Conservation (phyloP, 2,113 vertebrate genomes). For the Cephalophus harveyi region DNA sequence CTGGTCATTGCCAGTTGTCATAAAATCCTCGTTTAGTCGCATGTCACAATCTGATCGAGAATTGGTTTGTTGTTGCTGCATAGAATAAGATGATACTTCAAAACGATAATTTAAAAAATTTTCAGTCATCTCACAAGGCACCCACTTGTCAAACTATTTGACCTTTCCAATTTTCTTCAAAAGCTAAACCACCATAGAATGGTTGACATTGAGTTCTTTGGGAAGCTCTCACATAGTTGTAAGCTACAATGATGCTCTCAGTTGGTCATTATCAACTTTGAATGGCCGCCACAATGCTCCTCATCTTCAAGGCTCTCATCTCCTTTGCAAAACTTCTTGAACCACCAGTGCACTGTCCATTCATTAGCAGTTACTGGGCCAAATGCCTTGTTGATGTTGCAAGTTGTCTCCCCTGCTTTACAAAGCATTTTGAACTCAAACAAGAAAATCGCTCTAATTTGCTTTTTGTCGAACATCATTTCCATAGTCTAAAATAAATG, state of each 20-base stretch:
- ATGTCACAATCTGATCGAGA: not conserved
- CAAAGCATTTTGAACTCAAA: not conserved
- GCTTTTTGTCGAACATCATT: not conserved
- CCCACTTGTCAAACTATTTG: not conserved
- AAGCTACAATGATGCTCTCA: not conserved
- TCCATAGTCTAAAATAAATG: not conserved
- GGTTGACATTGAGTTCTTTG: not conserved
- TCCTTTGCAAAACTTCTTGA: not conserved
- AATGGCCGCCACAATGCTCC: not conserved
- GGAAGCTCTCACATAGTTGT: not conserved
- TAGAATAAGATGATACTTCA: not conserved
- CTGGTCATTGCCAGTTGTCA: not conserved
- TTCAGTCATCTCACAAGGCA: not conserved
- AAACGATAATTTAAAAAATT: not conserved
- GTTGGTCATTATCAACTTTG: not conserved
- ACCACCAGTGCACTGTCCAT: not conserved
- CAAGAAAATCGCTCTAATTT: not conserved
- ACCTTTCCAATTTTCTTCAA: not conserved
- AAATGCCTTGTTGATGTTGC: not conserved
- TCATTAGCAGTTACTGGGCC: not conserved
- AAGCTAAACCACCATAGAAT: not conserved
- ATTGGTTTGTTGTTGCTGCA: not conserved
- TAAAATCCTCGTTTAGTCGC: not conserved
- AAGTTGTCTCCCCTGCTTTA: not conserved
- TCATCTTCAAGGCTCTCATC: not conserved